Conservation (phyloP, 1,140 invertebrate species). For the Lepidotrigona ventralis region DNA sequence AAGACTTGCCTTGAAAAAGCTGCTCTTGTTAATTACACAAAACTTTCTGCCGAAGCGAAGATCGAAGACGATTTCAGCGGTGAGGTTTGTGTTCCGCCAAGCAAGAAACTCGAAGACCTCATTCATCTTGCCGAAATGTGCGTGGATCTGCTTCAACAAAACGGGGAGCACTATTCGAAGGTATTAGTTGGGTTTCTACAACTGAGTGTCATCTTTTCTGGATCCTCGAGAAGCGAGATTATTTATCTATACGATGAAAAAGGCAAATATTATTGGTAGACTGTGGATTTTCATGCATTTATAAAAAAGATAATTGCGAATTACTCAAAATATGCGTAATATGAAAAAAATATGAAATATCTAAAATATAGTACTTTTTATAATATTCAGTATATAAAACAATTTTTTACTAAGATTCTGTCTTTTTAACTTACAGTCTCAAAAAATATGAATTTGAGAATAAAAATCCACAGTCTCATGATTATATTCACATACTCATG, state of each 20-base stretch:
- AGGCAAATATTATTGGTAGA: not conserved
- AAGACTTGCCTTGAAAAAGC: conserved; percentile 98
- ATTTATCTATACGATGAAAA: too few relatives aligned
- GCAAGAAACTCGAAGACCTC: conserved; percentile 96
- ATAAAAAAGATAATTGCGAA: too few relatives aligned
- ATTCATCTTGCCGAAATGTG: conserved; percentile 98
- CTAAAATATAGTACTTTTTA: too few relatives aligned
- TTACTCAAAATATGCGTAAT: too few relatives aligned
- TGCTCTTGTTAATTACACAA: conserved; percentile 97
- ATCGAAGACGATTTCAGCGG: conserved; percentile 95
- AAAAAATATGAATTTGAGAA: too few relatives aligned
- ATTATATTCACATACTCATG: not conserved
- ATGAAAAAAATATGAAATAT: too few relatives aligned
- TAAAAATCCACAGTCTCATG: too few relatives aligned
- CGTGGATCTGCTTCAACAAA: conserved; percentile 98
- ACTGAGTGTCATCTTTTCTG: conserved; percentile 73
- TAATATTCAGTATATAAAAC: too few relatives aligned
- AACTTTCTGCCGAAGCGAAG: conserved; percentile 97
- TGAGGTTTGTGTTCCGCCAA: conserved; percentile 89
- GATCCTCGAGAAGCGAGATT: conserved; percentile 70
- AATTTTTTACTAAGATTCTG: too few relatives aligned
- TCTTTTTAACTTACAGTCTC: too few relatives aligned
- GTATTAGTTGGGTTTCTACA: conserved; percentile 85
- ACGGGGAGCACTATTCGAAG: conserved; percentile 99
- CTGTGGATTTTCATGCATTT: not conserved